Conservation (phyloP, 2,888 invertebrate genomes). For the Neocrepidodera transversa region DNA sequence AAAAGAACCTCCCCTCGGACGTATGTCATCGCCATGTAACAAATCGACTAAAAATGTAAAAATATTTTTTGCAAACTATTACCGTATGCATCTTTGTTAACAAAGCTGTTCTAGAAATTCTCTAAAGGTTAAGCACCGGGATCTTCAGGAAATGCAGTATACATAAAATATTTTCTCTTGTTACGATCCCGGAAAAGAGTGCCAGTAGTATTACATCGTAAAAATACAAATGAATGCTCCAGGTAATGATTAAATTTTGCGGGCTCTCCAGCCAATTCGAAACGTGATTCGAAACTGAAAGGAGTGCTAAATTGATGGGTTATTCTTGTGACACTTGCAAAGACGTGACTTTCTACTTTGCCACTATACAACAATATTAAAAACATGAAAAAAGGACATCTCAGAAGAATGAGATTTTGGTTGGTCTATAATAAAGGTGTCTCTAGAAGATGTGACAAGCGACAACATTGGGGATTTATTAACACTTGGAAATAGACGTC, state of each 20-base stretch:
- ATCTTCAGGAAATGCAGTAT: background rate
- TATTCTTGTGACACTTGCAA: slow-evolving; percentile 33
- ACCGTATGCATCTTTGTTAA: background rate
- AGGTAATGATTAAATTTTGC: slow-evolving; percentile 37
- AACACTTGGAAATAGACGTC: background rate
- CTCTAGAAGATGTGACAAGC: slow-evolving; percentile 9
- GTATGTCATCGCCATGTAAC: too few species aligned
- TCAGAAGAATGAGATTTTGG: slow-evolving; percentile 9
- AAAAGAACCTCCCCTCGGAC: too few species aligned
- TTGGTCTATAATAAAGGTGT: slow-evolving; percentile 9
- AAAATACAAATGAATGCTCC: slow-evolving; percentile 32
- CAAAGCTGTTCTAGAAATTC: background rate
- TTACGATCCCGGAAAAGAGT: background rate
- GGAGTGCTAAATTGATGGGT: slow-evolving; percentile 29
- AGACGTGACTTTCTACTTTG: slow-evolving; percentile 30
- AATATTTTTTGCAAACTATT: too few species aligned
- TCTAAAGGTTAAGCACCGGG: background rate
- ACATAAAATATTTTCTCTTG: slow-evolving; percentile 1
- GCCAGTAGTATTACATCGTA: slow-evolving; percentile 14
- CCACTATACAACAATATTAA: slow-evolving; percentile 31
- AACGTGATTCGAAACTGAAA: slow-evolving; percentile 31
- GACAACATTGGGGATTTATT: slow-evolving; percentile 6
- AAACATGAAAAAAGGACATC: slow-evolving; percentile 28
- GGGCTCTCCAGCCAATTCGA: slow-evolving; percentile 32
- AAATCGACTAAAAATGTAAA: too few species aligned